phyloP scores from a whole-genome alignment of 2,113 vertebrate genomes.

The human region GRCh38 chr18:29494501-29495000 shows the following conservation, averaged over 20 bases:
- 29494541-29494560: slow-evolving; percentile 17
- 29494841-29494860: not conserved
- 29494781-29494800: not conserved
- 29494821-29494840: not conserved
- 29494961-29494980: not conserved
- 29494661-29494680: slow-evolving; percentile 57
- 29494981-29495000: not conserved
- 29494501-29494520: slow-evolving; percentile 11
- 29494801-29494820: not conserved
- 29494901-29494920: no score
- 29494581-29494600: not conserved
- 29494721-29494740: slow-evolving; percentile 25
- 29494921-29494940: not conserved
- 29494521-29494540: slow-evolving; percentile 51
- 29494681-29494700: slow-evolving; percentile 14
- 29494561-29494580: slow-evolving; percentile 55
- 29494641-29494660: slow-evolving; percentile 53
- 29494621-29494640: slow-evolving; percentile 61
- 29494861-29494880: not conserved
- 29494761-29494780: not conserved
- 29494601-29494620: slow-evolving; percentile 71
- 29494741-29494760: not conserved
- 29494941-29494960: not conserved
- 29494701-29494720: slow-evolving; percentile 32
- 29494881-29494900: slow-evolving; percentile 24